Percentiles rank a stretch among this genome's conserved stretches.
Conservation (phyloP, 1,140 invertebrate species). For the Pentalonia nigronervosa region DNA sequence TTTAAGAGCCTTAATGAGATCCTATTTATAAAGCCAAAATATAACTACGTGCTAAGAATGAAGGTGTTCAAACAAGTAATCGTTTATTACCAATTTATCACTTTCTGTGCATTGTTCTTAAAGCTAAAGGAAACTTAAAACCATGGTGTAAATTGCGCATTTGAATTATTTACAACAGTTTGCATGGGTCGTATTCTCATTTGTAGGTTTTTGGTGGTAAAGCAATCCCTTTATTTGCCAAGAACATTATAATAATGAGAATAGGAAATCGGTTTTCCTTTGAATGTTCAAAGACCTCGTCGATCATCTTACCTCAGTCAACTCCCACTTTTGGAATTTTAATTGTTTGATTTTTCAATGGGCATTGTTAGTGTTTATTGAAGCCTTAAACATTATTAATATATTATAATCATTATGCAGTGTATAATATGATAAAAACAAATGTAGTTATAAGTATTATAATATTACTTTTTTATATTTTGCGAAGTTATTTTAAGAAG, state of each 20-base stretch:
- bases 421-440: not conserved
- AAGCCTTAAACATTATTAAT: not conserved
- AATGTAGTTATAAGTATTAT: not conserved
- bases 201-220: not conserved
- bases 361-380: not conserved
- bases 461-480: not conserved
- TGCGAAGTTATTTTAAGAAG: not conserved
- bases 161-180: conserved; percentile 37
- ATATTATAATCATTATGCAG: not conserved
- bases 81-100: conserved; percentile 20
- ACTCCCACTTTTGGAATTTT: not conserved
- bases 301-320: not conserved
- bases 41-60: not conserved
- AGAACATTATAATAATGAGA: conserved; percentile 30
- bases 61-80: not conserved
- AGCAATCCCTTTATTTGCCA: conserved; percentile 4
- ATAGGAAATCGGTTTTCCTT: conserved; percentile 23
- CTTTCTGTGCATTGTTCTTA: conserved; percentile 1
- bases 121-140: not conserved
- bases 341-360: not conserved
- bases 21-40: not conserved
- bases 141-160: not conserved
- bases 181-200: not conserved
- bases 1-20: not conserved
- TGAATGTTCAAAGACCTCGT: not conserved